These are phyloP conservation scores for Zootoca vivipara DNA, from an alignment of 2,113 vertebrate genomes.

Conservation along the genomic window DNA sequence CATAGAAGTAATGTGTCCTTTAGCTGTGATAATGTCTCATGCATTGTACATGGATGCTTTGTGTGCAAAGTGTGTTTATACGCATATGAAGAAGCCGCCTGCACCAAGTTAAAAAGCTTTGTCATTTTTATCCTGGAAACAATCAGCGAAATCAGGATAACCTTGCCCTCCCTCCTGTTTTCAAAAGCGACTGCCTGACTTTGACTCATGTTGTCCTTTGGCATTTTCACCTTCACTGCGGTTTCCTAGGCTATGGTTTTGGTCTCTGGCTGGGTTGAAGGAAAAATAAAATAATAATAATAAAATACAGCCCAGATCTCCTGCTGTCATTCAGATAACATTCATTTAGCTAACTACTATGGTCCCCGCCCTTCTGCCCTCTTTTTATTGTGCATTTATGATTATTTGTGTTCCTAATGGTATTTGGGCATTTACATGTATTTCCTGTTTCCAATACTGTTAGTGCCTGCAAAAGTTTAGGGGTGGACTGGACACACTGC, in stretches of 20 bases:
- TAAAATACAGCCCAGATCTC: neutral
- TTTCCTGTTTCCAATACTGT: too few relatives aligned
- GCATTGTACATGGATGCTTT: too few relatives aligned
- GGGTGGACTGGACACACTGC: too few relatives aligned
- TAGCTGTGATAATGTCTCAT: too few relatives aligned
- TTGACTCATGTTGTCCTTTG: neutral
- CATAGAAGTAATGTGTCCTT: too few relatives aligned
- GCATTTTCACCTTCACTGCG: neutral
- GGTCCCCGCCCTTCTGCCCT: too few relatives aligned
- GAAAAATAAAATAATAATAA: too few relatives aligned
- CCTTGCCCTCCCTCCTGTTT: neutral
- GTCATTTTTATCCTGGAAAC: neutral
- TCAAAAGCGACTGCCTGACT: neutral
- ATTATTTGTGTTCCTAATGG: too few relatives aligned
- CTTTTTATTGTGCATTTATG: too few relatives aligned
- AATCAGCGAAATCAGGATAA: neutral
- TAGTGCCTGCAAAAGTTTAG: too few relatives aligned
- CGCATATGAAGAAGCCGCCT: neutral
- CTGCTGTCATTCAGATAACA: neutral
- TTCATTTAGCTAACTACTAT: neutral
- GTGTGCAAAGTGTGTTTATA: too few relatives aligned
- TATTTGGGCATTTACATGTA: too few relatives aligned
- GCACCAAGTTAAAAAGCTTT: slow-evolving; percentile 8
- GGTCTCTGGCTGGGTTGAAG: neutral
- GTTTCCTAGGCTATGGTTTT: neutral